A percentile compares a stretch with the other conserved stretches of the same genome.
phyloP scores from a whole-genome alignment of 2,797 vertebrate genomes.

The Trematomus bernacchii region DNA sequence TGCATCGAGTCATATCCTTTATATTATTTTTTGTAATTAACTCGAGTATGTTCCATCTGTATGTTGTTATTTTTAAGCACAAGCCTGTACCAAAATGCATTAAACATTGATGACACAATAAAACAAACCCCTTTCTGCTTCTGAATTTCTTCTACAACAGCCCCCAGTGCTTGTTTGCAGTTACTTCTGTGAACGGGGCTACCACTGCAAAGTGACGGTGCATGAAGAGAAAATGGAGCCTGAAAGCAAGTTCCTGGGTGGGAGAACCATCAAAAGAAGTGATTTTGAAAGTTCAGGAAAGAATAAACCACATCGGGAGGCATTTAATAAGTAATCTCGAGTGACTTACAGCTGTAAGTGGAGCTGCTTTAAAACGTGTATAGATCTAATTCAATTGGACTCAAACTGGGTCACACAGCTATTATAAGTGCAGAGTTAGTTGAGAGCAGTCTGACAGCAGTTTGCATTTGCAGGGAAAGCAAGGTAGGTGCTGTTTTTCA shows the following conservation, averaged over 20 bases:
- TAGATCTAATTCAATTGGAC: constrained; percentile 75
- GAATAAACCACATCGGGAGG: constrained; percentile 58
- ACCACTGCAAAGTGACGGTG: neutral
- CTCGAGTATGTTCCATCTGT: neutral
- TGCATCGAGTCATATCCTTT: neutral
- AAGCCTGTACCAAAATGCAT: neutral
- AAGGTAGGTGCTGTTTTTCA: constrained; percentile 43
- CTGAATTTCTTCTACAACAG: constrained; percentile 7
- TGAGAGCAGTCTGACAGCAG: constrained; percentile 64
- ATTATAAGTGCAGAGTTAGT: constrained; percentile 76
- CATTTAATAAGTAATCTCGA: constrained; percentile 69
- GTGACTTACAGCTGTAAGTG: constrained; percentile 74
- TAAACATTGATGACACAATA: neutral
- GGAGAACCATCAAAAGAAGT: constrained; percentile 45
- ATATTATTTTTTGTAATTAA: neutral
- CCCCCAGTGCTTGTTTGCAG: constrained; percentile 12
- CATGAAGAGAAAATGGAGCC: neutral
- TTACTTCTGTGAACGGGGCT: neutral
- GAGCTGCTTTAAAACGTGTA: constrained; percentile 73
- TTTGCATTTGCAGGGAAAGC: constrained; percentile 45
- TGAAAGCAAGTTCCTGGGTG: constrained; percentile 41
- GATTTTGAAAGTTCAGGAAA: constrained; percentile 52
- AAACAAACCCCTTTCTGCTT: neutral
- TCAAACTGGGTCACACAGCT: constrained; percentile 80
- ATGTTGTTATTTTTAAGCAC: neutral